Percentiles rank a stretch among this genome's conserved stretches.
phyloP scores from a whole-genome alignment of 1,140 invertebrate genomes.

The Archivesica marissinica region DNA sequence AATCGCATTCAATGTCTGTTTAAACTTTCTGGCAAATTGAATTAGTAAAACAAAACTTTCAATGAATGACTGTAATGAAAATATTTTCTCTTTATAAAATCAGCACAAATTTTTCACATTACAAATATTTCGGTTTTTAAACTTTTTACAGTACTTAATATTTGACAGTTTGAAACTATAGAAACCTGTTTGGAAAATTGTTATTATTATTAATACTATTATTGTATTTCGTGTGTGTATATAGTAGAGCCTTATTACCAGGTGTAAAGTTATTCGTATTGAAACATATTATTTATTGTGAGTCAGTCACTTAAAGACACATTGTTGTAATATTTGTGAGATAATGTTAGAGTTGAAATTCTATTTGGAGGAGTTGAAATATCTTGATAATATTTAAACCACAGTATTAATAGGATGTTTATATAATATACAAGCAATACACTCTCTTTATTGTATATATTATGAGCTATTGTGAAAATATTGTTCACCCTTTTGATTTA shows the following conservation, averaged over 20 bases:
- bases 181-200: too few species aligned
- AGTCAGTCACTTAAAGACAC: not conserved
- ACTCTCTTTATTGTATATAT: not conserved
- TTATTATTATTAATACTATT: too few species aligned
- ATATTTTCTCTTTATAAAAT: too few species aligned
- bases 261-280: not conserved
- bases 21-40: too few species aligned
- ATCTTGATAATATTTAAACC: not conserved
- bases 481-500: not conserved
- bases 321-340: constrained; percentile 12
- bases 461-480: not conserved
- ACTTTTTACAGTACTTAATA: too few species aligned
- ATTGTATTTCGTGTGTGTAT: not conserved
- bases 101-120: too few species aligned
- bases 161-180: too few species aligned
- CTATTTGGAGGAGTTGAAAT: not conserved
- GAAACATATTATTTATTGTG: constrained; percentile 11
- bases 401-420: not conserved
- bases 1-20: too few species aligned
- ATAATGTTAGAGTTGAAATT: not conserved
- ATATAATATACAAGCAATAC: not conserved
- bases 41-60: too few species aligned
- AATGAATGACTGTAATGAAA: too few species aligned
- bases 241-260: not conserved
- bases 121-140: too few species aligned